Percentiles rank a stretch among this genome's conserved stretches.
Conservation (phyloP, 2,888 invertebrate genomes). For the Agriopis marginaria region DNA sequence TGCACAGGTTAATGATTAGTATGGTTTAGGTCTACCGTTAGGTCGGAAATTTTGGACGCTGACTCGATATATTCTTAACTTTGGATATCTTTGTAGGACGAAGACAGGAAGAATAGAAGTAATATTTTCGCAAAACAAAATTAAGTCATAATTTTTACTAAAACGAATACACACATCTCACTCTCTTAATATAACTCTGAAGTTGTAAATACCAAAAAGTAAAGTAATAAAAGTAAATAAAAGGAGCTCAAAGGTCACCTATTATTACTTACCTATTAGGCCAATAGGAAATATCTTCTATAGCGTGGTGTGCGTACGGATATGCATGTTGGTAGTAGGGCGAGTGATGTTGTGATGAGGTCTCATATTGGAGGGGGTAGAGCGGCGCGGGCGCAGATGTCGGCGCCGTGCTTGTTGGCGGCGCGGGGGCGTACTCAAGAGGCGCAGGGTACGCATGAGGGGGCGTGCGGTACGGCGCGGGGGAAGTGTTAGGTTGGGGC, state of each 20-base stretch:
- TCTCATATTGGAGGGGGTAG: constrained; percentile 78
- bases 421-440: constrained; percentile 73
- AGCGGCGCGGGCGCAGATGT: constrained; percentile 72
- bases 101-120: background rate
- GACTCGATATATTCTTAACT: too few relatives aligned
- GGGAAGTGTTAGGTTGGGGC: constrained; percentile 75
- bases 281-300: constrained; percentile 83
- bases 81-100: too few relatives aligned
- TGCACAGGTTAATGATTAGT: too few relatives aligned
- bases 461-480: constrained; percentile 78
- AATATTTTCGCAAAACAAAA: constrained; percentile 3
- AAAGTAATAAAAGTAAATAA: constrained; percentile 15
- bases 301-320: constrained; percentile 80
- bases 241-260: constrained; percentile 6
- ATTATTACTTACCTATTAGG: constrained; percentile 71
- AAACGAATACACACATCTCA: background rate
- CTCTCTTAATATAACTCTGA: background rate
- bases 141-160: constrained; percentile 4
- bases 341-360: constrained; percentile 76
- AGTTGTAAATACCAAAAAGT: constrained; percentile 13
- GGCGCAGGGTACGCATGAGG: constrained; percentile 80
- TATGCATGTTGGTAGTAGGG: constrained; percentile 82
- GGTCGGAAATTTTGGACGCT: too few relatives aligned
- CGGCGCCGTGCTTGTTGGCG: constrained; percentile 67
- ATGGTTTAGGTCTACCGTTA: too few relatives aligned